phyloP scores from a whole-genome alignment of 2,797 vertebrate species.

The Urosaurus nigricauda region DNA sequence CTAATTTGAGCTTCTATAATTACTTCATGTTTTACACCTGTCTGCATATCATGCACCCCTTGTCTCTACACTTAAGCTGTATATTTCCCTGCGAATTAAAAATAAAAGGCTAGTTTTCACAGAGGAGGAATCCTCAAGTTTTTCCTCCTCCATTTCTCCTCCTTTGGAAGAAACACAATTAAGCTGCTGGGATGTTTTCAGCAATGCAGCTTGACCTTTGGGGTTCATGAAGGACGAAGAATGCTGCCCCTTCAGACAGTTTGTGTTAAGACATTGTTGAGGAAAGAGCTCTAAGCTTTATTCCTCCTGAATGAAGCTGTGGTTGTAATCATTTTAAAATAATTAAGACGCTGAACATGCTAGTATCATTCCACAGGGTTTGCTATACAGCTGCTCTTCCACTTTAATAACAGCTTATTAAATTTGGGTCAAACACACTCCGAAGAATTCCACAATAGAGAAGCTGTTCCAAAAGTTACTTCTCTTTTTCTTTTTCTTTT shows the following conservation, averaged over 20 bases:
- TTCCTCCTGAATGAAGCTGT: constrained; percentile 84
- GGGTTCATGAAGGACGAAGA: constrained; percentile 84
- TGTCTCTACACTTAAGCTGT: constrained; percentile 83
- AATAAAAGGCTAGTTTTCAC: constrained; percentile 70
- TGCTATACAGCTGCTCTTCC: constrained; percentile 87
- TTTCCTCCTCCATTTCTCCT: constrained; percentile 71
- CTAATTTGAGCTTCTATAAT: constrained; percentile 99
- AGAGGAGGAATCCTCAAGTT: constrained; percentile 70
- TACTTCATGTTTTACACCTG: constrained; percentile 98
- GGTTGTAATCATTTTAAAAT: constrained; percentile 92
- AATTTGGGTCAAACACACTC: constrained; percentile 86
- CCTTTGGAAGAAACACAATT: constrained; percentile 78
- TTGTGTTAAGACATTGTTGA: constrained; percentile 84
- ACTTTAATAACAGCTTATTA: constrained; percentile 86
- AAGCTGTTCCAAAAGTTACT: constrained; percentile 84
- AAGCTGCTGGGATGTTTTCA: constrained; percentile 80
- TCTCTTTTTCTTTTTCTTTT: constrained; percentile 57
- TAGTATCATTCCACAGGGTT: constrained; percentile 81
- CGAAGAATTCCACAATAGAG: constrained; percentile 82
- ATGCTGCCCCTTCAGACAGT: constrained; percentile 81
- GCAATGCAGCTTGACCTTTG: constrained; percentile 79
- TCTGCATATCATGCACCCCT: constrained; percentile 93
- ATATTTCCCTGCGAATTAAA: constrained; percentile 82
- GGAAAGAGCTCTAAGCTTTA: constrained; percentile 83
- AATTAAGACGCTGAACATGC: constrained; percentile 87